Percentiles rank a stretch among this genome's conserved stretches.
Evolutionary conservation across 2,797 vertebrate genomes (phyloP).

Genomic region (Pseudochirops corinnae): DNA sequence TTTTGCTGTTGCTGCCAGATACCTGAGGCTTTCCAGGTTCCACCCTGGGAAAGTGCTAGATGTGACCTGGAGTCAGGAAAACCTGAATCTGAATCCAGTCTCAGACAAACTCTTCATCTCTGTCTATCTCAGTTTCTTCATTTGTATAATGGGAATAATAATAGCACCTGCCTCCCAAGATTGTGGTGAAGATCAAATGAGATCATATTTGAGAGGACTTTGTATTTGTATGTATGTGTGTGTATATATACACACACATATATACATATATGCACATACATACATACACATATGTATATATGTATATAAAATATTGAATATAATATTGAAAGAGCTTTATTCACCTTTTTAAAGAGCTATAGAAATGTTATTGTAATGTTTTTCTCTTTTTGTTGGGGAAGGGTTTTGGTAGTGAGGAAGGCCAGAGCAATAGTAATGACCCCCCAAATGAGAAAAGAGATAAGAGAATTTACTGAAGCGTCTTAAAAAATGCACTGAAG

Average conservation of each 20-base stretch:
- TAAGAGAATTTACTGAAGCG: background rate
- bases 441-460: background rate
- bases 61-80: background rate
- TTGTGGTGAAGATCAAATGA: background rate
- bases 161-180: background rate
- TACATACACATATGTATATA: no score
- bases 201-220: slow-evolving; percentile 4
- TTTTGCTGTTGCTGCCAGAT: background rate
- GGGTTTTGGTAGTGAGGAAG: background rate
- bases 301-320: no score
- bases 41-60: background rate
- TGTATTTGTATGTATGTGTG: no score
- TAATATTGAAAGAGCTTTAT: no score
- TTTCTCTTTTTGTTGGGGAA: background rate
- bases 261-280: no score
- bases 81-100: background rate
- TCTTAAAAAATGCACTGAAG: background rate
- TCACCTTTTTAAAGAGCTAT: background rate
- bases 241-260: no score
- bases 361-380: background rate
- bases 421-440: background rate
- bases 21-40: background rate
- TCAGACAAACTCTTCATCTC: slow-evolving; percentile 8
- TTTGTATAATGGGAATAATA: slow-evolving; percentile 6
- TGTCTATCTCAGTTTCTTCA: background rate